Base-by-base conservation (phyloP, 2,797 vertebrate genomes). In the Tangara arthus region DNA sequence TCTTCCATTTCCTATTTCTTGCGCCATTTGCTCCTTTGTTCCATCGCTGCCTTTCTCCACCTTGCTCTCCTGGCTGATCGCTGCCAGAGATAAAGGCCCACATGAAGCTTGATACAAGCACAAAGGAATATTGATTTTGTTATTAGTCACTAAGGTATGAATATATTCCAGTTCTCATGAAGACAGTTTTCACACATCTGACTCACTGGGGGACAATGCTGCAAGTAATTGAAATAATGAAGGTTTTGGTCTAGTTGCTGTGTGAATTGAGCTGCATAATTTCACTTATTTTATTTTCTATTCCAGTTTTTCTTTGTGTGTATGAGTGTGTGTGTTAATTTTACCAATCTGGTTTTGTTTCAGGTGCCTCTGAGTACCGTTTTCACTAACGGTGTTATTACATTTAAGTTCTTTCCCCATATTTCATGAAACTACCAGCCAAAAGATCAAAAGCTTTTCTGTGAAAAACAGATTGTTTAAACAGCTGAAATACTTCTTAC, bases 341-440 rank as follows among this genome's bases (percentile, higher is more conserved):
- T 89, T 89, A 44, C 63, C 73, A 76, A 79, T 92, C 90, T 97
- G 96, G 44, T 95, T 98, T 96, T 96, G 68, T 94, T 87, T 97
- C 92, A 91, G 95, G 93, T 96, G 83, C 78, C 86, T 96, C 83
- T 71, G 71, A 94, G 91, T 75, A 68, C 68, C 47, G 15, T 93
- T 94, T 95, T 92, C 93, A 79, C 49, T 88, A 93, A 89, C 66
- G 42, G 69, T 78, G 82, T 96, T 97, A 97, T 96, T 97, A 89
- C 80, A 91, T 95, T 95, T 94, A 97, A 96, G 87, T 97, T 97
- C 96, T 97, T 95, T 96, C 95, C 87, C 93, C 96, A 96, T 96
- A 97, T 97, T 97, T 96, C 95, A 97, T 95, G 94, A 96, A 97
- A 97, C 89, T 96, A 96, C 93, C 91, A 97, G 95, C 82, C 76